These are phyloP conservation scores for Leucoraja erinaceus DNA, from an alignment of 2,113 vertebrate genomes.

Conservation along the genomic window DNA sequence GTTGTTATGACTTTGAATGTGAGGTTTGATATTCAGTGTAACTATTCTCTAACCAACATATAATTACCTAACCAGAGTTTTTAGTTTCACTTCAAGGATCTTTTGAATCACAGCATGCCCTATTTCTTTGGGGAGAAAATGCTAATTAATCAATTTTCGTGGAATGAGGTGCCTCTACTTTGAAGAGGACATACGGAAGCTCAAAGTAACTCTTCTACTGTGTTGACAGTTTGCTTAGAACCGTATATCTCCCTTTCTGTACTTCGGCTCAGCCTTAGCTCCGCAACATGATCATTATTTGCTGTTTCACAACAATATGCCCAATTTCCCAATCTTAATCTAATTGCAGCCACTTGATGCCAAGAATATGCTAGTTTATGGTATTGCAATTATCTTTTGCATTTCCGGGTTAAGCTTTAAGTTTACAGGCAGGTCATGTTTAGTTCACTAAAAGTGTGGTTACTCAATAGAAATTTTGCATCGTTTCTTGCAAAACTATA, in stretches of 20 bases:
- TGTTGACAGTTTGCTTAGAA: slow-evolving; percentile 19
- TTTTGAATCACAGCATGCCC: not conserved
- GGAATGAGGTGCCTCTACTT: not conserved
- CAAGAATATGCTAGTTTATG: not conserved
- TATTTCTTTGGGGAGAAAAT: not conserved
- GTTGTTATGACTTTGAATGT: not conserved
- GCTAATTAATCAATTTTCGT: not conserved
- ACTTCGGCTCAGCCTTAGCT: not conserved
- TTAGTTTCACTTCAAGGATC: not conserved
- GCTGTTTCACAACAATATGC: not conserved
- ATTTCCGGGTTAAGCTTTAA: not conserved
- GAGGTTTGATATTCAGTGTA: not conserved
- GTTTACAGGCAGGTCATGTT: not conserved
- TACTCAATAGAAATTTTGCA: not conserved
- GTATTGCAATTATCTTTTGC: not conserved
- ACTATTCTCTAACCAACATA: not conserved
- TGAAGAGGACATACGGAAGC: not conserved
- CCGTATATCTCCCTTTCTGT: not conserved
- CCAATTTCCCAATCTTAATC: slow-evolving; percentile 5
- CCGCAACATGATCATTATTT: not conserved
- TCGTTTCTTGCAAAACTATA: not conserved
- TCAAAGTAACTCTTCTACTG: not conserved
- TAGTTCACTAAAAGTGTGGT: not conserved
- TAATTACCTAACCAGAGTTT: not conserved
- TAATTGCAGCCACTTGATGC: not conserved